Evolutionary conservation across 2,797 vertebrate genomes (phyloP).

Genomic region (Pseudochirops cupreus): DNA sequence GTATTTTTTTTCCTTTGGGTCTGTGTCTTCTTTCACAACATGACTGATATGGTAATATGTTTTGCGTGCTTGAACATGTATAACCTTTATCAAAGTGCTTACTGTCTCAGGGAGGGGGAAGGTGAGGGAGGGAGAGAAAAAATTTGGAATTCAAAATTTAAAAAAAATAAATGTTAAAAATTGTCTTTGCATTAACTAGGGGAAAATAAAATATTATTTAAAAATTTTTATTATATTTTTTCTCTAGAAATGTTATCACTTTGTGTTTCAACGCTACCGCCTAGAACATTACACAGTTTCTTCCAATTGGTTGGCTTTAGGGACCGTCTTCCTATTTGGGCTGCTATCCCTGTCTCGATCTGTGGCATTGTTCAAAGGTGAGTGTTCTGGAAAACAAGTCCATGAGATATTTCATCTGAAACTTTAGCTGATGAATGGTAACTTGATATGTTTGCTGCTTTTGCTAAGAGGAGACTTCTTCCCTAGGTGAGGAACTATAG

Average conservation of each 20-base stretch:
- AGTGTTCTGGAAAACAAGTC: constrained; percentile 48
- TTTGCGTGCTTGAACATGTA: background rate
- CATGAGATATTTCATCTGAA: background rate
- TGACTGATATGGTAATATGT: background rate
- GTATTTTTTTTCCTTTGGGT: background rate
- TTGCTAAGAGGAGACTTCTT: constrained; percentile 1
- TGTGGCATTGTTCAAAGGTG: constrained; percentile 96
- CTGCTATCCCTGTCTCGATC: constrained; percentile 95
- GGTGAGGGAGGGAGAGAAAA: background rate
- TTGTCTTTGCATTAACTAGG: background rate
- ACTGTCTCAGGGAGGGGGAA: too few species aligned
- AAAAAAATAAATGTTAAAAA: background rate
- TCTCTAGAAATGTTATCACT: constrained; percentile 98
- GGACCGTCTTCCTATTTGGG: constrained; percentile 91
- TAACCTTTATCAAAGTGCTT: background rate
- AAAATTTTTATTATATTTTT: background rate
- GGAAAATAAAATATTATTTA: background rate
- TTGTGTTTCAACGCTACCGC: constrained; percentile 96
- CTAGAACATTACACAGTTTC: constrained; percentile 98
- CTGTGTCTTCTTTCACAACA: background rate
- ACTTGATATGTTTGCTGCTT: background rate
- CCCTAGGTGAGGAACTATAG: background rate
- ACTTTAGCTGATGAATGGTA: background rate
- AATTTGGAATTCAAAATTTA: background rate
- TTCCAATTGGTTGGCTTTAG: constrained; percentile 96